Percentiles rank a stretch among this genome's conserved stretches.
These are phyloP conservation scores for Coronaproctus castanopsis DNA, from an alignment of 2,888 invertebrate species.

Conservation along the genomic window DNA sequence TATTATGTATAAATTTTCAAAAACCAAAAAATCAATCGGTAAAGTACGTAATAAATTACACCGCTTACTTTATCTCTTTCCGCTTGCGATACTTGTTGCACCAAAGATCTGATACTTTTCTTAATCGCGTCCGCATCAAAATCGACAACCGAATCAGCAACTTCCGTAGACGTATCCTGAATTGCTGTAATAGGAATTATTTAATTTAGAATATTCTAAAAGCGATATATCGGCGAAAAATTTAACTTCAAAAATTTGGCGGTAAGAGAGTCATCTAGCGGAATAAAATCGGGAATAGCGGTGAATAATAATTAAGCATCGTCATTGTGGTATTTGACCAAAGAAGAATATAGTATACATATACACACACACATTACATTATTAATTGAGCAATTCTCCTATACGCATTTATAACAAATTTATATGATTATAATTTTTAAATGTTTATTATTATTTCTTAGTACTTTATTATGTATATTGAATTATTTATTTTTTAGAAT, in stretches of 20 bases:
- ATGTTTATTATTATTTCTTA: no score
- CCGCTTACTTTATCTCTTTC: slow-evolving; percentile 62
- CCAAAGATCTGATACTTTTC: slow-evolving; percentile 70
- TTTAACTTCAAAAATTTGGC: not conserved
- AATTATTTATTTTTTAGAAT: no score
- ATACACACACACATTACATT: no score
- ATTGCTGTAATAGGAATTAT: not conserved
- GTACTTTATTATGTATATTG: no score
- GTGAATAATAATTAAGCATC: no score
- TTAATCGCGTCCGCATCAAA: slow-evolving; percentile 79
- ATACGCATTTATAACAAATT: no score
- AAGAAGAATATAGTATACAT: no score
- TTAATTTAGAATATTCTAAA: slow-evolving; percentile 7
- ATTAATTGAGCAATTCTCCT: no score
- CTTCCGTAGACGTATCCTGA: not conserved
- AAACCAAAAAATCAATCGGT: not conserved
- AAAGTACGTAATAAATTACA: not conserved
- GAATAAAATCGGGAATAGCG: no score
- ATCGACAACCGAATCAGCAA: slow-evolving; percentile 41
- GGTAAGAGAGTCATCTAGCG: no score
- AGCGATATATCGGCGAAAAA: not conserved
- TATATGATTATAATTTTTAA: no score
- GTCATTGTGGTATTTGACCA: no score
- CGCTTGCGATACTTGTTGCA: slow-evolving; percentile 81
- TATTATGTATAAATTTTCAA: not conserved